These are phyloP conservation scores for Catocala fraxini DNA, from an alignment of 2,888 invertebrate species.

Conservation along the genomic window DNA sequence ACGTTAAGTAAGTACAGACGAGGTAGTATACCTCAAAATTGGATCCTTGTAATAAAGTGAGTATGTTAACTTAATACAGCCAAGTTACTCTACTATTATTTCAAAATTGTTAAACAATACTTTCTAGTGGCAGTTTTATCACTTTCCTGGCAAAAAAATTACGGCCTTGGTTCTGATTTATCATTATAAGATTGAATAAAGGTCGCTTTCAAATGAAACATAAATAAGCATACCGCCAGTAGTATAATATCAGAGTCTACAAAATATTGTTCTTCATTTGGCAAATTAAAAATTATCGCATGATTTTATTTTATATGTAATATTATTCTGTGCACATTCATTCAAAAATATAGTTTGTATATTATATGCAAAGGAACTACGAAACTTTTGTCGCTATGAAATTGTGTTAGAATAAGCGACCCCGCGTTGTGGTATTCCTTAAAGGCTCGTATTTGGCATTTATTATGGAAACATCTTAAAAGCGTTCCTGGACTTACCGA, in stretches of 20 bases:
- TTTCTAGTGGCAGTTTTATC: no score
- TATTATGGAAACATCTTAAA: constrained; percentile 78
- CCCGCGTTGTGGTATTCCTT: constrained; percentile 14
- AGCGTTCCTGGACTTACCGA: constrained; percentile 76
- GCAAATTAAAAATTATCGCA: no score
- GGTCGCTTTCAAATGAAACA: no score
- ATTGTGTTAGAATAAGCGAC: background rate
- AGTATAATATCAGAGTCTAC: no score
- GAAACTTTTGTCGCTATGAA: background rate
- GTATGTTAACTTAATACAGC: background rate
- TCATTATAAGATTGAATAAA: no score
- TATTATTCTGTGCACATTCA: no score
- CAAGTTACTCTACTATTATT: no score
- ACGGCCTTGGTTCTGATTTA: no score
- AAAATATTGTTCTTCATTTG: no score
- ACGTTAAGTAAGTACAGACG: constrained; percentile 38
- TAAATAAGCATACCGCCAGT: no score
- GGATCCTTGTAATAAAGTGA: constrained; percentile 1
- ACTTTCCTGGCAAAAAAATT: no score
- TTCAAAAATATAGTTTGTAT: background rate
- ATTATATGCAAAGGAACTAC: background rate
- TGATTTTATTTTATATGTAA: no score
- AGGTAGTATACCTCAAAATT: constrained; percentile 3
- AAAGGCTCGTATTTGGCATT: constrained; percentile 58
- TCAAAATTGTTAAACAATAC: background rate